Evolutionary conservation across 2,888 invertebrate species (phyloP), one percentile per base, ranked within the genome.

Genomic region (Conops quadrifasciatus): DNA sequence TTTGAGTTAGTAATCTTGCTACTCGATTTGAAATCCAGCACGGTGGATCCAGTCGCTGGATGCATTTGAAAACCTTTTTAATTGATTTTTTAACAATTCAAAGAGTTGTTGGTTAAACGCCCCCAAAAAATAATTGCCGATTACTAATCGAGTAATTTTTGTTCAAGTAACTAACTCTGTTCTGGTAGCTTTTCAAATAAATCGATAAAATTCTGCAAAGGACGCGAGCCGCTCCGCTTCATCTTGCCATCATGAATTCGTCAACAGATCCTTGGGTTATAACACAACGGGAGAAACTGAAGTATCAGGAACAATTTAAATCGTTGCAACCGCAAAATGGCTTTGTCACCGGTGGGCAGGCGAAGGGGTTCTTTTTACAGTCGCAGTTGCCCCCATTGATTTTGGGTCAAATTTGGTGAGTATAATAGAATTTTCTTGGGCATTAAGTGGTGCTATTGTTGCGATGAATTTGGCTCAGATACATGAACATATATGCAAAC

Each of bases 371-470:
- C 83, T 92, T 99, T 82, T 87, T 98, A 74, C 94, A 92, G 87
- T 96, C 97, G 0, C 96, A 96, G 81, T 88, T 99, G 74, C 94
- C 97, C 7, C 95, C 97, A 0, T 88, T 91, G 2, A 88, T 96
- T 67, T 88, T 99, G 58, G 98, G 97, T 3, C 94, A 97, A 84
- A 97, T 99, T 85, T 99, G 99, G 98, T 94, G 89, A 86, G 85
- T 80, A 21, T 51, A n/a, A n/a, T 47, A 24, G 2, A 58, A 58
- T 36, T 4, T 36, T n/a, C n/a, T n/a, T n/a, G n/a, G n/a, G n/a
- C n/a, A n/a, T n/a, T n/a, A n/a, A n/a, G n/a, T n/a, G n/a, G n/a
- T n/a, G n/a, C n/a, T n/a, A n/a, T n/a, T n/a, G n/a, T n/a, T n/a
- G n/a, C n/a, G n/a, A n/a, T n/a, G n/a, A n/a, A n/a, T n/a, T n/a